These are phyloP conservation scores for Eristalinus sepulchralis DNA, from an alignment of 2,888 invertebrate genomes.

Conservation along the genomic window DNA sequence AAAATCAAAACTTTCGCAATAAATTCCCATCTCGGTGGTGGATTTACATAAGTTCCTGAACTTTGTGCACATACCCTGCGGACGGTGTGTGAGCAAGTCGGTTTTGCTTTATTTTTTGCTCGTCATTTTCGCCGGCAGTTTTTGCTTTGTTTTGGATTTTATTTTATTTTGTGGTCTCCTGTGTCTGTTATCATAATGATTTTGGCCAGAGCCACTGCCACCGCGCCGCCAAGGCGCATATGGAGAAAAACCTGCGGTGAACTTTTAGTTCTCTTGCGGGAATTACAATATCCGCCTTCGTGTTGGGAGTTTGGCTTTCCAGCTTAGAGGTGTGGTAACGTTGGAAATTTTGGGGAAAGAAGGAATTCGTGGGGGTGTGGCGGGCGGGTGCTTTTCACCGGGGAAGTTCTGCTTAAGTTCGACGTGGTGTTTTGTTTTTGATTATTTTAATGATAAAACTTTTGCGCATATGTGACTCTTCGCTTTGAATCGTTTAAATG, in stretches of 20 bases:
- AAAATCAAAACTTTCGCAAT: slow-evolving; percentile 70
- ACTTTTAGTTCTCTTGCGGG: slow-evolving; percentile 64
- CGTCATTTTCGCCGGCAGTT: slow-evolving; percentile 1
- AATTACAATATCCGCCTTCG: slow-evolving; percentile 44
- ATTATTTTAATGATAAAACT: slow-evolving; percentile 60
- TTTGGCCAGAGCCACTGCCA: slow-evolving; percentile 16
- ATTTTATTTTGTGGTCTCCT: slow-evolving; percentile 39
- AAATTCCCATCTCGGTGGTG: slow-evolving; percentile 63
- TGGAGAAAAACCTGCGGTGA: slow-evolving; percentile 62
- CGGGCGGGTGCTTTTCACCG: slow-evolving; percentile 1
- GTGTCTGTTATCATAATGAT: slow-evolving; percentile 63
- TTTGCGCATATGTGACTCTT: slow-evolving; percentile 48
- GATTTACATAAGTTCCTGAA: slow-evolving; percentile 70
- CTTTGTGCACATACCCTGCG: slow-evolving; percentile 60
- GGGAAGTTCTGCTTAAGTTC: slow-evolving; percentile 54
- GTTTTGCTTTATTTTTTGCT: slow-evolving; percentile 12
- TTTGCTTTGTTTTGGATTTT: slow-evolving; percentile 31
- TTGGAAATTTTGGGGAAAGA: slow-evolving; percentile 33
- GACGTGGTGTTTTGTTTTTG: slow-evolving; percentile 45
- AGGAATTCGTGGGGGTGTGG: slow-evolving; percentile 18
- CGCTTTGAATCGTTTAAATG: neutral
- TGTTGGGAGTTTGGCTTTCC: slow-evolving; percentile 51
- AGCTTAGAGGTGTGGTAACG: slow-evolving; percentile 20
- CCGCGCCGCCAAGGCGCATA: slow-evolving; percentile 7
- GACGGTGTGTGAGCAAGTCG: slow-evolving; percentile 62